Evolutionary conservation across 92 coral and sea anemone genomes (phyloP), one percentile per base, ranked within the genome.

Genomic region (Zoanthus sociatus): DNA sequence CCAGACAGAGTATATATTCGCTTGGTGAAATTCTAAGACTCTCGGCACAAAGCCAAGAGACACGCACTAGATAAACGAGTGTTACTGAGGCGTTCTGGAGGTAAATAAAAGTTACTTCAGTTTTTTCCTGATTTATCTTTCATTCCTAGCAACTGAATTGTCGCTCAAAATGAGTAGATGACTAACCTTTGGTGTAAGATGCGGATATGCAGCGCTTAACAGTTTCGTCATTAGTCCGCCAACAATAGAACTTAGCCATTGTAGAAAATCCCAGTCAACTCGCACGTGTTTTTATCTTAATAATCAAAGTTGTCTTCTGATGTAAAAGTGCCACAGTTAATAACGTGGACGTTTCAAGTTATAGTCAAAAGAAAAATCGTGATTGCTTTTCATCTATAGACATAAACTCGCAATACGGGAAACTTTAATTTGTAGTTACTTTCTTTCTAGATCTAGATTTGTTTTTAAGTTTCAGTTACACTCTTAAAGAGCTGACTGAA

Each of bases 221-320:
- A 26, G 68, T 51, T 21, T 30, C 21, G 56, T 13, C 33, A 47
- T 16, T 6, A 45, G 42, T 37, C 42, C 13, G 26, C 54, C 73
- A 64, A 79, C 84, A 79, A 79, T 44, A 64, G 73, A 63, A 61
- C 73, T 78, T 46, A 72, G 32, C 66, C 84, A 60, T 60, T 78
- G 55, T 20, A 79, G 56, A 79, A 78, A 79, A 63, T 37, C 73
- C 64, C 55, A 63, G 58, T 37, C 73, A 42, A 63, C 17, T 79
- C 51, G 73, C 84, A 79, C 84, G 84, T 79, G 84, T 61, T 79
- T 18, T 79, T 2, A 50, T 32, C 11, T 13, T 37, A 56, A 56
- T 51, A 78, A 55, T 33, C 31, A 55, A 79, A 76, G 18, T 8
- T 1, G 45, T 26, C 32, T 6, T n/a, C 11, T n/a, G 18, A 30